Base-by-base conservation (phyloP, 2,113 vertebrate species). In the Cyphomyrus plagiostoma region DNA sequence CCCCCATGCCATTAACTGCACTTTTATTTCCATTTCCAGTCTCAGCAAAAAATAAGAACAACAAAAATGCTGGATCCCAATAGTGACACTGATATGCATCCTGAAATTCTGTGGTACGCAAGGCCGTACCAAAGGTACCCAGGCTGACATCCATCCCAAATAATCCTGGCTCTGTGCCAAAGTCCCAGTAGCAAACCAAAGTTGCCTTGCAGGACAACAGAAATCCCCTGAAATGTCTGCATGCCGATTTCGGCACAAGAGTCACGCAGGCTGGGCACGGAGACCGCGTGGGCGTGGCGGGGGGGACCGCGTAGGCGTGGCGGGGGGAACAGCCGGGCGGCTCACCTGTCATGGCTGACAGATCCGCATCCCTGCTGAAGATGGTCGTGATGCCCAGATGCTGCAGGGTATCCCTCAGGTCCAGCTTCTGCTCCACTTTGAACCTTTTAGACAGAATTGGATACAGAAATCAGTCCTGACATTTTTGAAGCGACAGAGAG, bases 401-500 rank as follows among this genome's bases (percentile, higher is more conserved):
- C 94, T 97, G 96, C 94, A 99, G 95, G 70, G 93, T 93, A 87
- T 96, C 96, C 91, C 95, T 98, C 94, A 99, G 95, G 94, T 99
- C 98, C 87, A 98, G 95, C 93, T 95, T 98, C 93, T 99, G 97
- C 91, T 99, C 98, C 90, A 99, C 96, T 90, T 98, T 98, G 93
- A 99, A 99, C 94, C 98, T 99, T 89, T 26, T 88, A 11, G 49
- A 84, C 21, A 66, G 49, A 42, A 23, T 7, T 9, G 66, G 39
- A 77, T 21, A 53, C 4, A 62, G 13, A 62, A 30, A 23, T 80
- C 17, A n/a, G 58, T 15, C 23, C 26, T 66, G 46, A 70, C n/a
- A 3, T 70, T 70, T 70, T 30, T 70, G 30, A 70, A 70, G 23
- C 8, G 62, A 48, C 30, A 39, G 70, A 13, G 70, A 39, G 35